Evolutionary conservation across 2,797 vertebrate genomes (phyloP), one percentile per base, ranked within the genome.

Genomic region (Neoniphon sammara): DNA sequence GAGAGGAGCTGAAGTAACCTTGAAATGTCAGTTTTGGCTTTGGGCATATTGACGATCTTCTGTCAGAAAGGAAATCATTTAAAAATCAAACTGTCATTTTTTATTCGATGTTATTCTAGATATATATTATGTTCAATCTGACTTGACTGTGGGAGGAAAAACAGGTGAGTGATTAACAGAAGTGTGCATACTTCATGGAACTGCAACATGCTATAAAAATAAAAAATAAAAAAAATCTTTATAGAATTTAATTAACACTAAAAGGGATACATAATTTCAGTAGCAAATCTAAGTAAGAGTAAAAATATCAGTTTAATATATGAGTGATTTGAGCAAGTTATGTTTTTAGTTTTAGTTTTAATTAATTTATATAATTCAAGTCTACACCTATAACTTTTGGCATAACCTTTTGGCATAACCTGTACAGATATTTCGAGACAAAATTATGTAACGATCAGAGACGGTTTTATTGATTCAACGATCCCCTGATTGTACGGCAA

Each of bases 401-500:
- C 25, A 62, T 56, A 64, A 83, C 81, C 73, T 81, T n/a, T n/a
- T n/a, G n/a, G n/a, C n/a, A 74, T 70, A 71, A 77, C 62, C 42
- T 73, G 84, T 67, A 55, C 18, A 74, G 21, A 5, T 71, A 46
- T 70, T 76, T 78, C 18, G 70, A 64, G 49, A 60, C 34, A 56
- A 53, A 75, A 80, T 57, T 18, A 70, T 55, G 64, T 11, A 59
- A 75, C 47, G 54, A 75, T 66, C 49, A 36, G 14, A 56, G 55
- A 34, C 63, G 71, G 60, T 63, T 49, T 7, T 73, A 66, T 78
- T 84, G 81, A 80, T 87, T 66, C 74, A 67, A 71, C 55, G 23
- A 46, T 64, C 63, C 8, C 23, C 53, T 91, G 91, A 93, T 91
- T 93, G 83, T 81, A 60, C 50, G 7, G 56, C 18, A 39, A 15